Evolutionary conservation across 2,888 invertebrate genomes (phyloP), one percentile per base, ranked within the genome.

Genomic region (Xanthorhoe designata): DNA sequence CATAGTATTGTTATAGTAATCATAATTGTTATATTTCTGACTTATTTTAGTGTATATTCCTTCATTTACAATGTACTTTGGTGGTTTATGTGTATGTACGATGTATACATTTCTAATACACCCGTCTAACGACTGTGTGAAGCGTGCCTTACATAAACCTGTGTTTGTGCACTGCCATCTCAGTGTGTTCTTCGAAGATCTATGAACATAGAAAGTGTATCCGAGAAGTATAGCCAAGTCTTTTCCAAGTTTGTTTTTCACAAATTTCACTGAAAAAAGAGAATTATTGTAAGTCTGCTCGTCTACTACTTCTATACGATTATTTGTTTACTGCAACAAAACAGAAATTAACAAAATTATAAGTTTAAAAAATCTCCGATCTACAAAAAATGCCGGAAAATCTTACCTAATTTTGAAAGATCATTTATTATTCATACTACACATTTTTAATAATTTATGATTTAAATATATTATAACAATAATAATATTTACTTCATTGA

Each of bases 181-280:
- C 3, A 56, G 51, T 0, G 71, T 61, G 0, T 52, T 60, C 4
- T 63, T 69, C 13, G 62, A 66, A 2, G 35, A 54, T 7, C 15
- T 63, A 19, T 71, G 59, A 13, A 68, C 65, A 66, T 71, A 75
- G 42, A 64, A 75, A 1, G 71, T 70, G 47, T 71, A 75, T 10
- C 70, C 68, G 17, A 58, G 17, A n/a, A 76, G 42, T 10, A 78
- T 60, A 15, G 75, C 74, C 35, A 75, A 15, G 4, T 65, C 45
- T 55, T 76, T 78, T 0, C 77, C 78, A 6, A 18, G 24, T 17
- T 50, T 60, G 19, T 74, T 74, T 38, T 42, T 64, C 10, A 75
- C 70, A 53, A 67, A 64, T 15, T 4, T 19, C 15, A 68, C 71
- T 72, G 62, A 63, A 62, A 56, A 10, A 13, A 61, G 7, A 57